A percentile compares a stretch with the other conserved stretches of the same genome.
Conservation (phyloP, 2,888 invertebrate genomes). For the Cephonodes hylas region DNA sequence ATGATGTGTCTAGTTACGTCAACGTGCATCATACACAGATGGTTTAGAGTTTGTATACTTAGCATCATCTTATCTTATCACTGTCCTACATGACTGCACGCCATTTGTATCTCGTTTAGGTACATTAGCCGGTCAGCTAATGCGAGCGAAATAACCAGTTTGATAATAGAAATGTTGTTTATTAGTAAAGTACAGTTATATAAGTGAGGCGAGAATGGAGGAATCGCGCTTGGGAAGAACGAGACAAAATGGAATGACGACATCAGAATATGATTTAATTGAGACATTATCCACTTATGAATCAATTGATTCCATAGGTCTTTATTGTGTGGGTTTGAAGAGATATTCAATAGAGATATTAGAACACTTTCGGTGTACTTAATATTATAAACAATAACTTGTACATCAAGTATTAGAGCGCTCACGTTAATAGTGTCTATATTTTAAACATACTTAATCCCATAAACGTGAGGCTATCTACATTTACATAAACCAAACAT, state of each 20-base stretch:
- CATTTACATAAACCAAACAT: too few relatives aligned
- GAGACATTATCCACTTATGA: too few relatives aligned
- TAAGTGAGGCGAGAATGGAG: background rate
- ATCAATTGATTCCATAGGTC: too few relatives aligned
- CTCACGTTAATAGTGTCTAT: too few relatives aligned
- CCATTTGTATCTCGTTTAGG: background rate
- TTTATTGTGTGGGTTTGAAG: too few relatives aligned
- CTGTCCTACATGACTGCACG: background rate
- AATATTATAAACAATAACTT: too few relatives aligned
- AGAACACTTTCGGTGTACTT: too few relatives aligned
- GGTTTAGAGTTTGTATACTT: conserved; percentile 5
- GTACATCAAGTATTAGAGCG: too few relatives aligned
- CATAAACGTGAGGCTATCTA: too few relatives aligned
- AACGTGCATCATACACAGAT: conserved; percentile 4
- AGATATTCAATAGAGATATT: too few relatives aligned
- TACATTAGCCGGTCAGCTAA: background rate
- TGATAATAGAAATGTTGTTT: background rate
- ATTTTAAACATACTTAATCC: too few relatives aligned
- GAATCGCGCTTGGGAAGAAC: background rate
- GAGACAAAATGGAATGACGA: background rate
- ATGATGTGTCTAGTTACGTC: background rate
- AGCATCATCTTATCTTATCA: conserved; percentile 12
- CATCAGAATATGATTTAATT: too few relatives aligned
- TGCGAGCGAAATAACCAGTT: background rate
- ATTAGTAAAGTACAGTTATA: background rate